These are phyloP conservation scores for Forbesichthys agassizii DNA, from an alignment of 2,113 vertebrate genomes.

Conservation along the genomic window DNA sequence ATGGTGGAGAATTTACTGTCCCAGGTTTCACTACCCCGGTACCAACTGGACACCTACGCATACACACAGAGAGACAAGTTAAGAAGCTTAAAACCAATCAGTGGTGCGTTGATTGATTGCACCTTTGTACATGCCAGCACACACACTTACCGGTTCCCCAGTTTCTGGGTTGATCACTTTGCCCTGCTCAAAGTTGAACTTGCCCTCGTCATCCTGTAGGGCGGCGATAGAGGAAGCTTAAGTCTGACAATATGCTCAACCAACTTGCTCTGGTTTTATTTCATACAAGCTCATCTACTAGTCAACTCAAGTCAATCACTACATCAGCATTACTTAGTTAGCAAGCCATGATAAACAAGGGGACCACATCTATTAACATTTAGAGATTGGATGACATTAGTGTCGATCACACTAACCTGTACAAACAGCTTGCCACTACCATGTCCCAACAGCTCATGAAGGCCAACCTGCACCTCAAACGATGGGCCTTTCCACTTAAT, in stretches of 20 bases:
- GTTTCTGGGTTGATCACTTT: slow-evolving; percentile 86
- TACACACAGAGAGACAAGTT: background rate
- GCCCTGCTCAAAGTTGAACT: slow-evolving; percentile 84
- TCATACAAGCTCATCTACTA: too few species aligned
- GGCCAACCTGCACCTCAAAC: slow-evolving; percentile 91
- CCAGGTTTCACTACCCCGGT: slow-evolving; percentile 87
- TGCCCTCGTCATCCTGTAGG: slow-evolving; percentile 81
- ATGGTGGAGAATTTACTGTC: slow-evolving; percentile 92
- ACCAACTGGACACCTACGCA: slow-evolving; percentile 87
- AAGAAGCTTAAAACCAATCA: background rate
- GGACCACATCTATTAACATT: too few species aligned
- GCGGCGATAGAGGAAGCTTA: background rate
- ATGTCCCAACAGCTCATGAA: slow-evolving; percentile 89
- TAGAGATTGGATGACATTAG: background rate
- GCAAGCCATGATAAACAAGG: too few species aligned
- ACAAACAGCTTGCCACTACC: slow-evolving; percentile 91
- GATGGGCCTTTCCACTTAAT: slow-evolving; percentile 88
- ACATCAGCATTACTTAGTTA: too few species aligned
- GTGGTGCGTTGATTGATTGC: too few species aligned
- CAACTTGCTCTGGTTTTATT: too few species aligned
- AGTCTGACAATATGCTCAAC: background rate
- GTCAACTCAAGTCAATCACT: too few species aligned
- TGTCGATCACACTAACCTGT: slow-evolving; percentile 72
- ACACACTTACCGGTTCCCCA: slow-evolving; percentile 78
- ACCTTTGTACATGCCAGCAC: background rate